Conservation (phyloP, 1,140 invertebrate genomes). For the Leptinotarsa lineolata region DNA sequence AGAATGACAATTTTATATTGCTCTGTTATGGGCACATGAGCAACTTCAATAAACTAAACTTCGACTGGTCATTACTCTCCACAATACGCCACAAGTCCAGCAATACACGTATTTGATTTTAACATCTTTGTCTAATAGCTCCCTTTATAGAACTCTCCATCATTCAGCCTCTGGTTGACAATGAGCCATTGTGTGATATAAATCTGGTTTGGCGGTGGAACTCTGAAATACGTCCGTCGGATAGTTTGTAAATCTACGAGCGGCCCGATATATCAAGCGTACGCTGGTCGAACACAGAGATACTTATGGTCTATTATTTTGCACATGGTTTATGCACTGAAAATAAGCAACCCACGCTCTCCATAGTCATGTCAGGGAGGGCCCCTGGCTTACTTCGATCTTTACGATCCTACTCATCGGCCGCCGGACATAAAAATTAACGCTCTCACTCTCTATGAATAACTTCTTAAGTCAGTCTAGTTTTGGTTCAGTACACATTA, state of each 20-base stretch:
- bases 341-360: slow-evolving; percentile 36
- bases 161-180: slow-evolving; percentile 19
- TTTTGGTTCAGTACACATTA: slow-evolving; percentile 6
- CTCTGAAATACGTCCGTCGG: slow-evolving; percentile 11
- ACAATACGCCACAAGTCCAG: slow-evolving; percentile 17
- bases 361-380: slow-evolving; percentile 39
- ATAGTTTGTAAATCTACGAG: slow-evolving; percentile 23
- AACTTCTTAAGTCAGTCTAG: slow-evolving; percentile 1
- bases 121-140: slow-evolving; percentile 27
- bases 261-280: slow-evolving; percentile 24
- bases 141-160: slow-evolving; percentile 12
- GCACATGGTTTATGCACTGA: slow-evolving; percentile 38
- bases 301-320: slow-evolving; percentile 42
- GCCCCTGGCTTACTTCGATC: slow-evolving; percentile 30
- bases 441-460: slow-evolving; percentile 5
- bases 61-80: slow-evolving; percentile 8
- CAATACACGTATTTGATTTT: slow-evolving; percentile 17
- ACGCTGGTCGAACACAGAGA: slow-evolving; percentile 21
- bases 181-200: slow-evolving; percentile 23
- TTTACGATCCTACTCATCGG: slow-evolving; percentile 7
- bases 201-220: slow-evolving; percentile 22
- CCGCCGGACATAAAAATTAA: slow-evolving; percentile 5
- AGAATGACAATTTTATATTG: slow-evolving; percentile 9
- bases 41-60: slow-evolving; percentile 13
- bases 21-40: slow-evolving; percentile 2